Evolutionary conservation across 37 sponge, comb jelly and placozoan genomes (phyloP), one percentile per base, ranked within the genome.

Genomic region (Ephydatia muelleri): DNA sequence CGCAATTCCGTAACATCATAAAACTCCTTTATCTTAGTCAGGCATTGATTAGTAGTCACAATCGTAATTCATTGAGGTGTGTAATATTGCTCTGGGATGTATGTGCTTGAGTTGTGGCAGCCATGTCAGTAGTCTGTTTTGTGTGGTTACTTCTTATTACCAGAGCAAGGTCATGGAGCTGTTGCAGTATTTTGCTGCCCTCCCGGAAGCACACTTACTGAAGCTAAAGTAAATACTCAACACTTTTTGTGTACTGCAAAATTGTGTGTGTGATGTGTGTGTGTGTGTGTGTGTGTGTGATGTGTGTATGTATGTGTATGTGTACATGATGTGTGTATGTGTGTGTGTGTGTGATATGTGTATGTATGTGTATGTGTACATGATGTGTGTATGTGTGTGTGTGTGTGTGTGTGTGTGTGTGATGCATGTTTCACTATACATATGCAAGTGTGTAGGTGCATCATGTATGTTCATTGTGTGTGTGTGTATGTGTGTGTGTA

Each of bases 91-190:
- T n/a, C n/a, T n/a, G n/a, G n/a, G n/a, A n/a, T n/a, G n/a, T n/a
- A n/a, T n/a, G n/a, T n/a, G n/a, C n/a, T n/a, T n/a, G n/a, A n/a
- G n/a, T n/a, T n/a, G n/a, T n/a, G n/a, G n/a, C n/a, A n/a, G 57
- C 19, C 19, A 1, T 57, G 16, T 14, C 16, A 57, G 6, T 13
- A 14, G 19, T 57, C 12, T 25, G 82, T 68, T 34, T 8, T 28
- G n/a, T 5, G 31, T 72, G 38, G 8, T 65, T 76, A 33, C 49
- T 75, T 14, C 3, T 36, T 1, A 23, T 48, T 67, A 27, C 32
- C 67, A 92, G 93, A 73, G 71, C 70, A 47, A 75, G 32, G 83
- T 89, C 14, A 67, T 92, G 75, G 93, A 92, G 65, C 37, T 92
- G 3, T 83, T 92, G 16, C 72, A 77, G 13, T 73, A 84, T 78